Conservation (phyloP, 2,113 vertebrate genomes). For the Erpornis zantholeuca region DNA sequence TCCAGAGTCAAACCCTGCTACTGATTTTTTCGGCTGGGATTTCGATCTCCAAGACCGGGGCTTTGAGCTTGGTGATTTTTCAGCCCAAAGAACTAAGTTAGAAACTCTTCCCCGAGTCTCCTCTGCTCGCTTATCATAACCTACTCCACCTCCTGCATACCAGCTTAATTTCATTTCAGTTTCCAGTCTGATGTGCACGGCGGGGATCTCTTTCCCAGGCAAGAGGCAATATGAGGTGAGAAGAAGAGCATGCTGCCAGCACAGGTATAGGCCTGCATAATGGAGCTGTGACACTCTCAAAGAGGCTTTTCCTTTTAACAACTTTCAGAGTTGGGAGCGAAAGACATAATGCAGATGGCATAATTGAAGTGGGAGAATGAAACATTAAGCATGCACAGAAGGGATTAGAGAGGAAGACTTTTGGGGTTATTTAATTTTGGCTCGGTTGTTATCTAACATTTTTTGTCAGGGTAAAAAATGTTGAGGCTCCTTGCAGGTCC, state of each 20-base stretch:
- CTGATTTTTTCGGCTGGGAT: not conserved
- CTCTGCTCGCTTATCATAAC: slow-evolving; percentile 52
- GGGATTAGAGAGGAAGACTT: slow-evolving; percentile 71
- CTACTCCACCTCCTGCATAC: slow-evolving; percentile 64
- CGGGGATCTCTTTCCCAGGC: slow-evolving; percentile 79
- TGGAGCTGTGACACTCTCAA: slow-evolving; percentile 74
- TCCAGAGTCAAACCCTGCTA: not conserved
- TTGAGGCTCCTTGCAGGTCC: slow-evolving; percentile 40
- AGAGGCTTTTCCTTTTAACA: slow-evolving; percentile 89
- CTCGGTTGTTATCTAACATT: slow-evolving; percentile 57
- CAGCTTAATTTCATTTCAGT: slow-evolving; percentile 76
- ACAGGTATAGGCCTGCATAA: slow-evolving; percentile 97
- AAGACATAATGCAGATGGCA: slow-evolving; percentile 81
- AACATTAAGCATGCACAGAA: slow-evolving; percentile 76
- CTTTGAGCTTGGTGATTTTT: not conserved
- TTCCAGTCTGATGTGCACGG: slow-evolving; percentile 74
- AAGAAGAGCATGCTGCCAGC: slow-evolving; percentile 87
- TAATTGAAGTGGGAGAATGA: slow-evolving; percentile 86
- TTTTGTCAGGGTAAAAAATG: slow-evolving; percentile 32
- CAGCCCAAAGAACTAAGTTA: not conserved
- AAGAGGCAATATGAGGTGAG: slow-evolving; percentile 97
- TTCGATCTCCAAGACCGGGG: not conserved
- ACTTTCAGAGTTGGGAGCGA: slow-evolving; percentile 79
- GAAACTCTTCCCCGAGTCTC: not conserved
- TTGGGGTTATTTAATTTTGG: slow-evolving; percentile 70